Conservation (phyloP, 2,888 invertebrate species). For the Ypsolopha sequella region DNA sequence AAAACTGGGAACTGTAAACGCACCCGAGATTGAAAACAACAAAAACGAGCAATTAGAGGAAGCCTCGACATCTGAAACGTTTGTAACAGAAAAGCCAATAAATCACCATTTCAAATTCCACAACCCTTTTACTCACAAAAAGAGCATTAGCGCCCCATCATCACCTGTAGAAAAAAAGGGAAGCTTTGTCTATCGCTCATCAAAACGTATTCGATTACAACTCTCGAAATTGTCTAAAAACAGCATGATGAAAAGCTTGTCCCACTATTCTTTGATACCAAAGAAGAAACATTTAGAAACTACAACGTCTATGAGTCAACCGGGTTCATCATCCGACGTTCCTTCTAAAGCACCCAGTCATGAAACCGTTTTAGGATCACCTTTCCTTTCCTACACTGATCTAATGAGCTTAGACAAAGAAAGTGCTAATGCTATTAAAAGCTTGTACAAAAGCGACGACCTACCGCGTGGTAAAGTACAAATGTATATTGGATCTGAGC, state of each 20-base stretch:
- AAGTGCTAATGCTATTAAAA: slow-evolving; percentile 20
- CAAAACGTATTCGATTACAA: slow-evolving; percentile 48
- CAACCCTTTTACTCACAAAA: slow-evolving; percentile 54
- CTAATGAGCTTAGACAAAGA: slow-evolving; percentile 48
- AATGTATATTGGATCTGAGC: slow-evolving; percentile 64
- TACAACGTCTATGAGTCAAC: slow-evolving; percentile 41
- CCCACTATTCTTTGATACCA: slow-evolving; percentile 51
- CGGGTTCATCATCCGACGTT: slow-evolving; percentile 49
- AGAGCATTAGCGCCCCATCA: slow-evolving; percentile 56
- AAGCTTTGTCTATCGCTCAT: slow-evolving; percentile 56
- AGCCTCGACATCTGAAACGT: slow-evolving; percentile 26
- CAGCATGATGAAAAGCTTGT: slow-evolving; percentile 60
- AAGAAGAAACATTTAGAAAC: slow-evolving; percentile 43
- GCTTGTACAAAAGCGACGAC: slow-evolving; percentile 46
- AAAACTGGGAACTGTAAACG: not conserved
- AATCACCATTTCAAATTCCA: slow-evolving; percentile 39
- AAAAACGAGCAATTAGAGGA: slow-evolving; percentile 9
- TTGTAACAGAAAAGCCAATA: slow-evolving; percentile 33
- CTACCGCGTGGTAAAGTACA: slow-evolving; percentile 36
- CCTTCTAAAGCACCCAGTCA: slow-evolving; percentile 44
- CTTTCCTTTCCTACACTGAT: slow-evolving; percentile 61
- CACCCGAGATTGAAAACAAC: slow-evolving; percentile 6
- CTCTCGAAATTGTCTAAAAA: slow-evolving; percentile 53
- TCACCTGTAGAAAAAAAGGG: slow-evolving; percentile 49
- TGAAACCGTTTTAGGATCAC: slow-evolving; percentile 65